phyloP scores from a whole-genome alignment of 1,140 invertebrate species.

The Aphaenogaster rudis region DNA sequence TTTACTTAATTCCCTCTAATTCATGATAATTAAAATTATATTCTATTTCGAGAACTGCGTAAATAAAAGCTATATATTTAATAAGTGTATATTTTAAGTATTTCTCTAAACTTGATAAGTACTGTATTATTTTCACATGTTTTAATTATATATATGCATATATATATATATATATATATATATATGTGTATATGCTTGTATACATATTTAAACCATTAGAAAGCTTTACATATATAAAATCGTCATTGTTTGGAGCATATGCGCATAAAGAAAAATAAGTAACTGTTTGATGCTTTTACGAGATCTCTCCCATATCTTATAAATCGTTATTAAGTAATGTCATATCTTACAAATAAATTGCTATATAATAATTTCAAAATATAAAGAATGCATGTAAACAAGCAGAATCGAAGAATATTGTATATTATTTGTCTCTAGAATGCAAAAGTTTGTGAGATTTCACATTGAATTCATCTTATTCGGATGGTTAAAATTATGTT shows the following conservation, averaged over 20 bases:
- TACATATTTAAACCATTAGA: background rate
- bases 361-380: constrained; percentile 26
- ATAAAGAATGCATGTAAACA: constrained; percentile 44
- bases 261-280: constrained; percentile 21
- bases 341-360: constrained; percentile 21
- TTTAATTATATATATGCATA: constrained; percentile 12
- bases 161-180: background rate
- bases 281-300: constrained; percentile 8
- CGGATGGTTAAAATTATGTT: background rate
- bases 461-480: background rate
- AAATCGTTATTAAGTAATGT: background rate
- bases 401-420: background rate
- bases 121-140: constrained; percentile 4
- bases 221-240: background rate
- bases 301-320: constrained; percentile 35
- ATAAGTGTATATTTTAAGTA: background rate
- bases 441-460: background rate
- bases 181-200: background rate
- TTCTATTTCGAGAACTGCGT: background rate
- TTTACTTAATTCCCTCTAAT: constrained; percentile 1
- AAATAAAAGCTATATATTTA: constrained; percentile 14
- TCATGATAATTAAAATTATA: constrained; percentile 13
- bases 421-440: constrained; percentile 1
- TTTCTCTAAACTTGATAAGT: constrained; percentile 28
- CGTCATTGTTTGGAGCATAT: background rate